Evolutionary conservation across 2,113 vertebrate genomes (phyloP).

Genomic region (Ceyx melanurus): DNA sequence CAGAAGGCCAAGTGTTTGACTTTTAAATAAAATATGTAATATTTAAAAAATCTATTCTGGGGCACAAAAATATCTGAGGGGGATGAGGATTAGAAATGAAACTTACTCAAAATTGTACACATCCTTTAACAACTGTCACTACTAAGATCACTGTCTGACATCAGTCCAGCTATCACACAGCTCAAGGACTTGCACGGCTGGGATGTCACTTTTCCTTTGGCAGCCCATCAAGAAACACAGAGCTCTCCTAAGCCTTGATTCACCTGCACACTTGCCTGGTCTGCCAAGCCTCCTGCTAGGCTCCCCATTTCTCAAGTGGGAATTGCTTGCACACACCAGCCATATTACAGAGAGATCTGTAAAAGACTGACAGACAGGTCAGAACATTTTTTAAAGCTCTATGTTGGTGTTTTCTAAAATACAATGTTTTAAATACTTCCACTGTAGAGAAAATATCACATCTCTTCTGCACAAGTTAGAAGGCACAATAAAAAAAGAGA

Average conservation of each 20-base stretch:
- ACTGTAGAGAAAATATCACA: neutral
- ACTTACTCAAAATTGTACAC: neutral
- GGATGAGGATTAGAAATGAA: accelerated
- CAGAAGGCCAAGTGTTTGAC: neutral
- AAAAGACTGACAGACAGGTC: neutral
- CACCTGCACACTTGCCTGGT: neutral
- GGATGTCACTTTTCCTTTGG: neutral
- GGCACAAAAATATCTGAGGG: neutral
- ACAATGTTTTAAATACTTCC: neutral
- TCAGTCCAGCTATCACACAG: neutral
- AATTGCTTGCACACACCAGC: neutral
- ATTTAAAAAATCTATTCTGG: too few relatives aligned
- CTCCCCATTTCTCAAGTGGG: accelerated
- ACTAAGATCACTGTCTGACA: neutral
- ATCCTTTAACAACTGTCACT: neutral
- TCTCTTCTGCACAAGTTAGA: neutral
- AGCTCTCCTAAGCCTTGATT: neutral
- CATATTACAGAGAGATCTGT: neutral
- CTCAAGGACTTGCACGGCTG: neutral
- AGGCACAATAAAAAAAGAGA: neutral
- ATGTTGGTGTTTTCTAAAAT: neutral
- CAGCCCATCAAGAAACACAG: neutral
- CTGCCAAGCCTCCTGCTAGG: neutral
- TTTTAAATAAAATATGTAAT: neutral
- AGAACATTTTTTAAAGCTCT: neutral